phyloP scores from a whole-genome alignment of 2,888 invertebrate genomes.

The Epinotia nisella region DNA sequence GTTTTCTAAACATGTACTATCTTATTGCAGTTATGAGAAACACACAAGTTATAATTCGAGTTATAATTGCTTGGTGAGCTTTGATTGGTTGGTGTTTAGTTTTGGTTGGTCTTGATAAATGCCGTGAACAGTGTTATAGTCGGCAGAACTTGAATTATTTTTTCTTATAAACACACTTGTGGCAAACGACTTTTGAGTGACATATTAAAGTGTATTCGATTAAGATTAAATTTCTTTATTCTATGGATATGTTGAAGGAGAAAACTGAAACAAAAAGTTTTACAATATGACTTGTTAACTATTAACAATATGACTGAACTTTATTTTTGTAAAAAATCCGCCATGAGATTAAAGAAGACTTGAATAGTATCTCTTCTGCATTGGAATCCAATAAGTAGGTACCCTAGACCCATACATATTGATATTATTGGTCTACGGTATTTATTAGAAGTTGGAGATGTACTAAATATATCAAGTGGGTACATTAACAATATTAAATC shows the following conservation, averaged over 20 bases:
- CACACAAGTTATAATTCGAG: too few species aligned
- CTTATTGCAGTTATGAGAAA: neutral
- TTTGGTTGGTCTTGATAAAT: too few species aligned
- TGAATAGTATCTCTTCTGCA: neutral
- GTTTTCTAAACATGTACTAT: neutral
- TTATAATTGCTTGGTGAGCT: too few species aligned
- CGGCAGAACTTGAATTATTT: conserved; percentile 2
- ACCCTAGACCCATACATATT: neutral
- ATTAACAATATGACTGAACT: neutral
- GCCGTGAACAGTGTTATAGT: neutral
- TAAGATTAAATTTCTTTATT: neutral
- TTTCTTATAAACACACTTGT: conserved; percentile 31
- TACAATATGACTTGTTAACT: too few species aligned
- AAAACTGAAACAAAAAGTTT: neutral
- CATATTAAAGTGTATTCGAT: neutral
- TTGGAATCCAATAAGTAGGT: too few species aligned
- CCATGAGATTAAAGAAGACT: conserved; percentile 4
- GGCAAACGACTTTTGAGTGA: neutral
- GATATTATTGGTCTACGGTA: neutral
- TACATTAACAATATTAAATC: conserved; percentile 2
- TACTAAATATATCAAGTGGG: neutral
- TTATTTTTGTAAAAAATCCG: neutral
- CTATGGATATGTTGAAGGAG: neutral
- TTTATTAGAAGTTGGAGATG: neutral
- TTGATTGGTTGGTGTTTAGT: too few species aligned